phyloP scores from a whole-genome alignment of 2,113 vertebrate genomes.

The Ancistrus triradiatus region DNA sequence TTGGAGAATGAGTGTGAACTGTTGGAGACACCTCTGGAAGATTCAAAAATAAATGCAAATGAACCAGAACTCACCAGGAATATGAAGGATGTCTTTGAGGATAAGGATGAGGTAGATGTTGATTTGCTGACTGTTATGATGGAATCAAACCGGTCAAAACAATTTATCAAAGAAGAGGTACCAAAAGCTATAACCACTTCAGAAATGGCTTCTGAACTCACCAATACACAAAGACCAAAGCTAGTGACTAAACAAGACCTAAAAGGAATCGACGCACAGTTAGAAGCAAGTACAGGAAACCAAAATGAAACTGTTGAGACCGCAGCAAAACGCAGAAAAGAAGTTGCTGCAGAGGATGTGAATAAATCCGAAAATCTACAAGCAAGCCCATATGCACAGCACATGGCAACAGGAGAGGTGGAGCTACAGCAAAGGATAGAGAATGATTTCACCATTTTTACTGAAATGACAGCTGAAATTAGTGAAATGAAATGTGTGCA shows the following conservation, averaged over 20 bases:
- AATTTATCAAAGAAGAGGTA: too few species aligned
- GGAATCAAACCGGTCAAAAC: neutral
- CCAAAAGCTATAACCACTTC: too few species aligned
- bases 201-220: neutral
- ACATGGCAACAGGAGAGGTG: too few species aligned
- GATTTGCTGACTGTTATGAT: neutral
- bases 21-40: neutral
- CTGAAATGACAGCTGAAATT: too few species aligned
- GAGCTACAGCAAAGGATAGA: too few species aligned
- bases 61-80: neutral
- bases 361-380: conserved; percentile 4
- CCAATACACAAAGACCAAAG: neutral
- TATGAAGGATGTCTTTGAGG: neutral
- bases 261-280: neutral
- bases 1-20: neutral
- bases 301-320: neutral
- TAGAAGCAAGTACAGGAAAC: conserved; percentile 10
- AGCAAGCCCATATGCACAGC: neutral
- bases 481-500: too few species aligned
- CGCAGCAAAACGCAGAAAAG: conserved; percentile 4
- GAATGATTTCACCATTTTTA: neutral
- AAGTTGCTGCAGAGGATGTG: conserved; percentile 14
- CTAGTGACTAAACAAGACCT: neutral
- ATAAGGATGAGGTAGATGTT: neutral
- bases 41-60: neutral